Base-by-base conservation (phyloP, 2,797 vertebrate genomes). In the Propithecus deckenii region DNA sequence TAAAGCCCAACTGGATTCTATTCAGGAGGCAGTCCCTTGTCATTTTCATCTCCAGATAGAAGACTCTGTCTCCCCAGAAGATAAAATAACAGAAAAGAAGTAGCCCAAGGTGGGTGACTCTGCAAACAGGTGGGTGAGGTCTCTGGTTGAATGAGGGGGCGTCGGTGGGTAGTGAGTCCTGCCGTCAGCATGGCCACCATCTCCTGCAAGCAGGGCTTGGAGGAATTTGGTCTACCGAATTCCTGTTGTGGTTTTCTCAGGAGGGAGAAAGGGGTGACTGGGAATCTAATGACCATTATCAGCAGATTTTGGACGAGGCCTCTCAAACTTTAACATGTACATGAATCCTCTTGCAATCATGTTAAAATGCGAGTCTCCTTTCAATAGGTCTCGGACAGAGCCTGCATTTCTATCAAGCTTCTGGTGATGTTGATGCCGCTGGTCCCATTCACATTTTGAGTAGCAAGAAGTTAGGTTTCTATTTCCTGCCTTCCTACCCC, bases 381-480 rank as follows among this genome's bases (percentile, higher is more conserved):
- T 89, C 43, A 43, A 9, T 17, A 38, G 2, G 7, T 38, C 81
- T 72, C 48, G 11, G 50, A 38, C 10, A 43, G 30, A 81, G 23
- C 41, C 43, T 59, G 4, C n/a, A 17, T 75, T 55, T 92, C 46
- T 28, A 38, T 38, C 14, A 43, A 43, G 35, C 65, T 38, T 43
- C 61, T 35, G 35, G 72, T 28, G 22, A 35, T 32, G 20, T 25
- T 7, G 3, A 15, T 32, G 23, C 9, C 2, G 9, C 46, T 20
- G 52, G 23, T 75, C 22, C 67, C 30, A 9, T 4, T 20, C 18
- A 35, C 69, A 74, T 57, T 76, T 63, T 75, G 74, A 94, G 61
- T 28, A 90, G 50, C 52, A 46, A 92, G 57, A 90, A 10, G 25
- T 96, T 93, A 71, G 41, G 57, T 69, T 89, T 92, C 85, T 61